Percentiles rank a stretch among this genome's conserved stretches.
Conservation (phyloP, 2,888 invertebrate genomes). For the Helicoverpa assulta region DNA sequence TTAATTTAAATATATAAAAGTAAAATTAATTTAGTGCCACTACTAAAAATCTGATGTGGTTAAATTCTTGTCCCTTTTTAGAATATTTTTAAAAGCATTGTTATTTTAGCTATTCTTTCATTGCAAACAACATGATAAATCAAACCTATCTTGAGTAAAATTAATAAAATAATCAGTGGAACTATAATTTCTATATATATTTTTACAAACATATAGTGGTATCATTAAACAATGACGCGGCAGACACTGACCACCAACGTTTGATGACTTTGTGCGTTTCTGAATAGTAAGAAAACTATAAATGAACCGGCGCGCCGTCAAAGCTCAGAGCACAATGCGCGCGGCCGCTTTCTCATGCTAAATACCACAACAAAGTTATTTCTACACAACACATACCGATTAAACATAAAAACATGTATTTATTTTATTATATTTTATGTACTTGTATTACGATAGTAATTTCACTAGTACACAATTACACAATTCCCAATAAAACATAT, state of each 20-base stretch:
- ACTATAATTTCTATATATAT: too few relatives aligned
- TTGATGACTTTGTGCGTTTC: slow-evolving; percentile 54
- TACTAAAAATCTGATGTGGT: too few relatives aligned
- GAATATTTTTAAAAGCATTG: too few relatives aligned
- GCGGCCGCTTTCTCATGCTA: slow-evolving; percentile 46
- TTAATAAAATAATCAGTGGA: too few relatives aligned
- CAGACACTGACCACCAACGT: slow-evolving; percentile 55
- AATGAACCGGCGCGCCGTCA: slow-evolving; percentile 46
- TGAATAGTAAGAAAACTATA: slow-evolving; percentile 48
- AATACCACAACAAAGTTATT: slow-evolving; percentile 44
- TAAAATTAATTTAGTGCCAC: too few relatives aligned
- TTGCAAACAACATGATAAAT: too few relatives aligned
- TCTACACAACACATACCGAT: slow-evolving; percentile 37
- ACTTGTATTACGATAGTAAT: slow-evolving; percentile 16
- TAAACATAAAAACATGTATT: slow-evolving; percentile 34
- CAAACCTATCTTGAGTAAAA: too few relatives aligned
- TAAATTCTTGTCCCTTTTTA: too few relatives aligned
- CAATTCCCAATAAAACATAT: too few relatives aligned
- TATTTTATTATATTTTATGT: slow-evolving; percentile 7
- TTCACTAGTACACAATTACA: slow-evolving; percentile 7
- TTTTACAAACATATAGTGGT: slow-evolving; percentile 7
- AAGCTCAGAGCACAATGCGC: slow-evolving; percentile 45
- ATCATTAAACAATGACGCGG: slow-evolving; percentile 45
- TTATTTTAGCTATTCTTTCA: too few relatives aligned
- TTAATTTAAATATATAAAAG: too few relatives aligned